Conservation (phyloP, 2,888 invertebrate species). For the Anodontia alba region DNA sequence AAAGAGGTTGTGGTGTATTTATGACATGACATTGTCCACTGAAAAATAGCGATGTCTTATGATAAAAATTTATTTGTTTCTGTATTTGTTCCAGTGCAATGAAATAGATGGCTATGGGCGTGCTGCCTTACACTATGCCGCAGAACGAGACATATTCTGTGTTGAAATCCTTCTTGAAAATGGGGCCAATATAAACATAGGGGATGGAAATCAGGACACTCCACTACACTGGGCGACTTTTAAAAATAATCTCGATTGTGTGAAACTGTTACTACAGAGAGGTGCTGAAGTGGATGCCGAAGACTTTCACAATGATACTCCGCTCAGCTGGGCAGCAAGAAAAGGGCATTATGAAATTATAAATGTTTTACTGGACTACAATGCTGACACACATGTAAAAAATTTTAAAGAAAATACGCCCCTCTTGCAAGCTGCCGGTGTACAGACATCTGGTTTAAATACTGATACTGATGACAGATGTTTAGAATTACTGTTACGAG, state of each 20-base stretch:
- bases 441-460: conserved; percentile 80
- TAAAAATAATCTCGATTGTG: conserved; percentile 80
- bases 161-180: conserved; percentile 77
- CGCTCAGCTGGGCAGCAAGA: conserved; percentile 83
- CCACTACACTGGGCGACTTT: conserved; percentile 84
- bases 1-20: no score
- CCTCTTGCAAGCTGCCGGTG: conserved; percentile 71
- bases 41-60: no score
- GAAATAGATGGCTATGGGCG: conserved; percentile 83
- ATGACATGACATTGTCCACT: no score
- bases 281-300: conserved; percentile 79
- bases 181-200: conserved; percentile 78
- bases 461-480: conserved; percentile 79
- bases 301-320: conserved; percentile 82
- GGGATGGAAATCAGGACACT: conserved; percentile 81
- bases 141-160: conserved; percentile 80
- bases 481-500: conserved; percentile 79
- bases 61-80: no score
- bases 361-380: conserved; percentile 81
- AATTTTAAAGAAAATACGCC: conserved; percentile 79
- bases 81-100: conserved; percentile 76
- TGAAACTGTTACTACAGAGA: conserved; percentile 75
- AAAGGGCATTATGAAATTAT: conserved; percentile 81
- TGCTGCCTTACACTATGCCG: conserved; percentile 83
- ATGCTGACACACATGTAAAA: conserved; percentile 76